Percentiles rank a stretch among this genome's conserved stretches.
These are phyloP conservation scores for Caranx ignobilis DNA, from an alignment of 2,113 vertebrate genomes.

Conservation along the genomic window DNA sequence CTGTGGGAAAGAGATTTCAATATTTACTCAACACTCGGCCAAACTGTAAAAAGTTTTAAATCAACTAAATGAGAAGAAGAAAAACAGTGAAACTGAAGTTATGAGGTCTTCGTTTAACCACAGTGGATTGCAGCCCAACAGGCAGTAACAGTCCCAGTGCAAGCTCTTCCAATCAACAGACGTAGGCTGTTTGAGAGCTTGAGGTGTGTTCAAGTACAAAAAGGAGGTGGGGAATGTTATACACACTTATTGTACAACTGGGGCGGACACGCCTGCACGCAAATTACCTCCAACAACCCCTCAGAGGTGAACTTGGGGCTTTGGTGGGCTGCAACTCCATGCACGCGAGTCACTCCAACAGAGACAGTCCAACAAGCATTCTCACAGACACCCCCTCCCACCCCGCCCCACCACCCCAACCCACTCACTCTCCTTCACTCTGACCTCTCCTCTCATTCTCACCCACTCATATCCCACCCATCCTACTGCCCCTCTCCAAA, in stretches of 20 bases:
- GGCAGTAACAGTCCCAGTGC: conserved; percentile 22
- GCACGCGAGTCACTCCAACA: conserved; percentile 47
- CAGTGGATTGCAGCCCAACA: conserved; percentile 26
- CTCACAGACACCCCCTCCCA: conserved; percentile 32
- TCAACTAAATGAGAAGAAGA: conserved; percentile 6
- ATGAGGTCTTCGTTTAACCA: conserved; percentile 20
- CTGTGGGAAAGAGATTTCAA: background rate
- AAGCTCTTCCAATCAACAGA: conserved; percentile 52
- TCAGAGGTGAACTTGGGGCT: conserved; percentile 39
- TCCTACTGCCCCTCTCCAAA: conserved; percentile 26
- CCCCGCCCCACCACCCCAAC: conserved; percentile 22
- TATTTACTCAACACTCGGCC: conserved; percentile 23
- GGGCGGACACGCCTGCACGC: conserved; percentile 22
- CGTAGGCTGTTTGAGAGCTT: conserved; percentile 23
- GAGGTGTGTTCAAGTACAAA: conserved; percentile 37
- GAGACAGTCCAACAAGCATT: conserved; percentile 40
- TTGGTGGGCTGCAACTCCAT: conserved; percentile 28
- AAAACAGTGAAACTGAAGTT: conserved; percentile 29
- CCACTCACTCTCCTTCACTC: conserved; percentile 62
- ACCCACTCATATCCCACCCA: conserved; percentile 60
- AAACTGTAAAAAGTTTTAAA: conserved; percentile 39
- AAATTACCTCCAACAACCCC: conserved; percentile 42
- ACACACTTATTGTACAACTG: conserved; percentile 8
- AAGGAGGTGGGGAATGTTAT: conserved; percentile 17
- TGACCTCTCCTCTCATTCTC: conserved; percentile 64